Base-by-base conservation (phyloP, 2,113 vertebrate species). In the Heliornis fulica region DNA sequence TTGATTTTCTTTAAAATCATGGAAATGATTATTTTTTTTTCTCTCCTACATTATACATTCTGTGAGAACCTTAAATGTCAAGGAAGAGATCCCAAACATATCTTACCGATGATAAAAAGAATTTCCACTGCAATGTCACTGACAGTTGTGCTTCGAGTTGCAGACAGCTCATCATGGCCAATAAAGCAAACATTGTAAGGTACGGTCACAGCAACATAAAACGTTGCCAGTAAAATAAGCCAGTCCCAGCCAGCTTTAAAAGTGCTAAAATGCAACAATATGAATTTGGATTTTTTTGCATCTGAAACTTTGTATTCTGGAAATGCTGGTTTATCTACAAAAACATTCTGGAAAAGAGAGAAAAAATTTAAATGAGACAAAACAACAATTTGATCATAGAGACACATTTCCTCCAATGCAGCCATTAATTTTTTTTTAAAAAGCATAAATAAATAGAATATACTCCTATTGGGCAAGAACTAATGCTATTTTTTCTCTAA, bases 201-300 rank as follows among this genome's bases (percentile, higher is more conserved):
- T 95, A 99, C 99, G 25, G 99, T 99, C 96, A 99, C 99, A 34
- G 99, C 99, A 63, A 99, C 99, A 97, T 99, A 99, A 97, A 99
- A 99, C 51, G 99, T 99, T 66, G 99, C 99, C 71, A 99, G 95
- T 76, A 99, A 97, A 96, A 99, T 99, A 91, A 99, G 98, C 99
- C 99, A 99, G 97, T 99, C 99, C 99, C 99, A 99, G 86, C 99
- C 99, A 28, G 99, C 99, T 98, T 99, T 99, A 93, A 99, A 99
- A 88, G 99, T 99, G 98, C 99, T 99, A 98, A 99, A 99, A 98
- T 99, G 99, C 87, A 99, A 98, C 92, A 99, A 95, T 97, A 99
- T 99, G 98, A 99, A 99, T 93, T 98, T 99, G 81, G 99, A 99
- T 94, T 99, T 99, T 98, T 99, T 99, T 97, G 99, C 99, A 96